These are phyloP conservation scores for Beris chalybata DNA, from an alignment of 2,888 invertebrate species.

Conservation along the genomic window DNA sequence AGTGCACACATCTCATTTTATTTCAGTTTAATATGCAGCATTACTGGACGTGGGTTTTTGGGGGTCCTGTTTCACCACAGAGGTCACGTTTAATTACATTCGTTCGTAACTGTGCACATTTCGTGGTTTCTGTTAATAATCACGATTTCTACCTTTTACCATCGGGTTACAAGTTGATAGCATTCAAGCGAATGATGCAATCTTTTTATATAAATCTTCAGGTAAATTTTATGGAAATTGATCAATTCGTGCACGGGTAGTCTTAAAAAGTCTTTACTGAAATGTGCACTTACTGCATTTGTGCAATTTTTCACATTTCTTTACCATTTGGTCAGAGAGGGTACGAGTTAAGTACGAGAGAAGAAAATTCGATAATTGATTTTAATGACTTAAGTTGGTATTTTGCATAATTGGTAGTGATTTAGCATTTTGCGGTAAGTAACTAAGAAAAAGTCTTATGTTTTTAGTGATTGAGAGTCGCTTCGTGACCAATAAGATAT, in stretches of 20 bases:
- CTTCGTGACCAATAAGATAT: too few species aligned
- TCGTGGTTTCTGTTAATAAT: constrained; percentile 21
- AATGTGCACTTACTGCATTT: too few species aligned
- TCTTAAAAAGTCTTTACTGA: too few species aligned
- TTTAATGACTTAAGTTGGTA: too few species aligned
- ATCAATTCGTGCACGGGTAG: constrained; percentile 6
- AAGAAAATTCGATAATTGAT: too few species aligned
- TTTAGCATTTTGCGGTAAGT: too few species aligned
- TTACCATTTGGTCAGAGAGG: too few species aligned
- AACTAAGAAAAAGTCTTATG: too few species aligned
- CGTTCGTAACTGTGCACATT: constrained; percentile 13
- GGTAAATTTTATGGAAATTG: constrained; percentile 21
- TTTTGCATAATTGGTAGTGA: too few species aligned
- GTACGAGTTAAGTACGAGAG: too few species aligned
- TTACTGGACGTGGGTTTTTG: constrained; percentile 13
- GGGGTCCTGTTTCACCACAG: constrained; percentile 6
- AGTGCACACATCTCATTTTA: constrained; percentile 10
- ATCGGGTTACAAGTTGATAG: constrained; percentile 20
- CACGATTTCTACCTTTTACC: constrained; percentile 28
- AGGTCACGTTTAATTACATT: constrained; percentile 19
- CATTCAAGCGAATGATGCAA: constrained; percentile 21
- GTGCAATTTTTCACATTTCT: too few species aligned
- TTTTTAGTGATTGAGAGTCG: too few species aligned
- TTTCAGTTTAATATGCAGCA: constrained; percentile 17
- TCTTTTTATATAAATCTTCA: background rate